These are phyloP conservation scores for Mesoligia furuncula DNA, from an alignment of 2,888 invertebrate genomes.

Conservation along the genomic window DNA sequence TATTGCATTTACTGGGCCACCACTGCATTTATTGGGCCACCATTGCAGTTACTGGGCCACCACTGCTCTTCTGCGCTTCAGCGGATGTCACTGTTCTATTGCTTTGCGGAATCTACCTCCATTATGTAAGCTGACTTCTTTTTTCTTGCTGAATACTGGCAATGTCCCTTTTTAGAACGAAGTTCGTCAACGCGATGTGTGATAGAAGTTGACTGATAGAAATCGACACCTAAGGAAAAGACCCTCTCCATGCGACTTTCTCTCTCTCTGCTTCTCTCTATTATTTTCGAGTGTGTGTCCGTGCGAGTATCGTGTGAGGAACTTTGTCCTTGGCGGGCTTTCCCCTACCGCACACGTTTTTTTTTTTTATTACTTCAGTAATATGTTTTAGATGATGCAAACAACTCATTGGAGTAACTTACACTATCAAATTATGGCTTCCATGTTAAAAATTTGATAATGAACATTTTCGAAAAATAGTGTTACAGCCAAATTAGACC, in stretches of 20 bases:
- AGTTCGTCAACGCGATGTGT: not conserved
- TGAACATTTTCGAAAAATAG: too few relatives aligned
- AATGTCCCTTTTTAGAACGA: not conserved
- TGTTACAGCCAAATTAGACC: too few relatives aligned
- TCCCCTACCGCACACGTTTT: too few relatives aligned
- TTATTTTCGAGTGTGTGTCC: not conserved
- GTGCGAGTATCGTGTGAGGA: not conserved
- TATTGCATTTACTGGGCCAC: too few relatives aligned
- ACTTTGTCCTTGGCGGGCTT: not conserved
- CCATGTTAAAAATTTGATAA: too few relatives aligned
- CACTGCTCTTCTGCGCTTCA: too few relatives aligned
- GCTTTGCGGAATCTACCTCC: not conserved
- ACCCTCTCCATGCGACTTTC: not conserved
- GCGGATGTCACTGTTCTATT: not conserved
- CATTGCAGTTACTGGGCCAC: too few relatives aligned
- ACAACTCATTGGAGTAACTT: not conserved
- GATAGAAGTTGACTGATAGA: too few relatives aligned
- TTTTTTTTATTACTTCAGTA: too few relatives aligned
- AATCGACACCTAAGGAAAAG: too few relatives aligned
- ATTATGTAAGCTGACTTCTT: not conserved
- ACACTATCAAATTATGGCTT: not conserved
- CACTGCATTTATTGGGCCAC: too few relatives aligned
- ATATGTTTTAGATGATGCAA: not conserved
- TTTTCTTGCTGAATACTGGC: not conserved
- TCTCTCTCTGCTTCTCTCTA: not conserved